Evolutionary conservation across 1,140 invertebrate genomes (phyloP), one percentile per base, ranked within the genome.

Genomic region (Drosophila tsacasi): DNA sequence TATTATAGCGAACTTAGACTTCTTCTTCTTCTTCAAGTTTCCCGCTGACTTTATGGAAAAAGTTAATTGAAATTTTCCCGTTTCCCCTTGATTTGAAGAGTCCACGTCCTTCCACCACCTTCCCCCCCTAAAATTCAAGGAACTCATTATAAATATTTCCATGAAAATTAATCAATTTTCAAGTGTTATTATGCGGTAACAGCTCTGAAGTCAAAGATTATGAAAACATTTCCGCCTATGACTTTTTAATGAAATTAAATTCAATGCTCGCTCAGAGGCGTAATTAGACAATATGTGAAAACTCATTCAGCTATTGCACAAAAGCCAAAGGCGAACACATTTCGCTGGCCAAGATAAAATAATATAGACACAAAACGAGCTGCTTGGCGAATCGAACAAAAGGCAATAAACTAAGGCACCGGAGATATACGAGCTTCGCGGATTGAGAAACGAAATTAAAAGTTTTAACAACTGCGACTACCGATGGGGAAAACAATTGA

Each of bases 281-380:
- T 83, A 89, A 86, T 89, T 80, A 83, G 58, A 80, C 80, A 69
- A 76, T 77, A 74, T 78, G 54, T 77, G 77, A 76, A 83, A 87
- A 83, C 62, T 59, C 66, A 66, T 80, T 83, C 72, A 42, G 54
- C 64, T 63, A 76, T 86, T 86, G 61, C 80, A 78, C 63, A 77
- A 77, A 77, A 40, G 66, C 37, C 37, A 52, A 52, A 69, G 66
- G 66, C 44, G 15, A 68, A 61, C 25, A 54, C 40, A 78, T 62
- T 69, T 77, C 19, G 58, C 71, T 47, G 23, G 8, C 35, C 27
- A 44, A 71, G 37, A 61, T 47, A 69, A 50, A 59, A 42, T 55
- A 37, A 60, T 62, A 64, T 44, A 52, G 47, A 73, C 46, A 49
- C 35, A 47, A 46, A 68, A 40, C 55, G 37, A 52, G 63, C 32